Evolutionary conservation across 2,888 invertebrate genomes (phyloP).

Genomic region (Miltochrista miniata): DNA sequence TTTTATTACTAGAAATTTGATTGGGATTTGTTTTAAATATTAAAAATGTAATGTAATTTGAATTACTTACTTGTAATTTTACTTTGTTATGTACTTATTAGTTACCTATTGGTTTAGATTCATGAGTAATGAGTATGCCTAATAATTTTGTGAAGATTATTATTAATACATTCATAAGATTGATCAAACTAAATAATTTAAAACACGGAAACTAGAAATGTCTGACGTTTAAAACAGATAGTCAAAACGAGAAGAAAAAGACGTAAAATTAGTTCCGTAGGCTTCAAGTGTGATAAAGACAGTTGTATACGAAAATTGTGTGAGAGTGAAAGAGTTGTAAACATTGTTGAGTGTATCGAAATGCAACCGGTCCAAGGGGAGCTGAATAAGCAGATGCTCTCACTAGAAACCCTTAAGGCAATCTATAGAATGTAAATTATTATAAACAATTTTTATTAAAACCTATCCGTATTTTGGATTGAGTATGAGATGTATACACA

Average conservation of each 20-base stretch:
- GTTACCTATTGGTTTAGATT: too few species aligned
- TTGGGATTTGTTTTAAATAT: slow-evolving; percentile 39
- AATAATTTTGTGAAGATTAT: too few species aligned
- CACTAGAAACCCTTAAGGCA: slow-evolving; percentile 72
- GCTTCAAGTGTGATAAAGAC: slow-evolving; percentile 58
- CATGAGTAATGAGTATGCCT: too few species aligned
- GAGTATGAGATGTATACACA: not conserved
- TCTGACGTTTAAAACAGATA: slow-evolving; percentile 63
- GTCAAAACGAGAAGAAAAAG: slow-evolving; percentile 69
- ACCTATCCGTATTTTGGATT: slow-evolving; percentile 36
- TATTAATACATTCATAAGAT: slow-evolving; percentile 47
- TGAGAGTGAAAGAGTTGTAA: slow-evolving; percentile 53
- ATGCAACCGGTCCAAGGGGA: slow-evolving; percentile 77
- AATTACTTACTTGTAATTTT: too few species aligned
- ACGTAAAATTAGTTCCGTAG: slow-evolving; percentile 75
- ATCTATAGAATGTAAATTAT: slow-evolving; percentile 61
- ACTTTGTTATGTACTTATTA: too few species aligned
- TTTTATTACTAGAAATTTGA: slow-evolving; percentile 56
- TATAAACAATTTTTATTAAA: slow-evolving; percentile 35
- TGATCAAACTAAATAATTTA: slow-evolving; percentile 41
- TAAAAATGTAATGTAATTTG: too few species aligned
- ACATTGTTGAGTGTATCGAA: slow-evolving; percentile 59
- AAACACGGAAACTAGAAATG: slow-evolving; percentile 48
- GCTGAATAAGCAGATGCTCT: slow-evolving; percentile 80
- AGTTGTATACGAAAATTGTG: slow-evolving; percentile 24